Percentiles rank a stretch among this genome's conserved stretches.
Evolutionary conservation across 2,888 invertebrate species (phyloP).

Genomic region (Hypolimnas misippus): DNA sequence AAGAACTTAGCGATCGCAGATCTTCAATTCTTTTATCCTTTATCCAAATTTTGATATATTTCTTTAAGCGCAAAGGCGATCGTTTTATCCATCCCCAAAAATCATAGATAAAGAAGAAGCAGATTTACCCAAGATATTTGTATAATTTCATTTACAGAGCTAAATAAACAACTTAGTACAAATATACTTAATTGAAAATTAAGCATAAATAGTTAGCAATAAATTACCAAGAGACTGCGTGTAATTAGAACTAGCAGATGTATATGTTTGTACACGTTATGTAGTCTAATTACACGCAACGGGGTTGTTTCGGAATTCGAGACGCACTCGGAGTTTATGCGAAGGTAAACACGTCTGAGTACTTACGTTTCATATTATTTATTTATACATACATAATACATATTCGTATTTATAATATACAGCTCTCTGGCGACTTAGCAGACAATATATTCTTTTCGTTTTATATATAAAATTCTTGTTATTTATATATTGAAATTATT

Average conservation of each 20-base stretch:
- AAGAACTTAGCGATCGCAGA: no score
- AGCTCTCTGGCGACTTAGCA: not conserved
- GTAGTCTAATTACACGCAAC: slow-evolving; percentile 35
- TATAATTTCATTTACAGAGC: not conserved
- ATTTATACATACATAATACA: not conserved
- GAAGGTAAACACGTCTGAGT: slow-evolving; percentile 27
- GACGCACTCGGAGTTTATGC: slow-evolving; percentile 34
- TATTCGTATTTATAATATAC: not conserved
- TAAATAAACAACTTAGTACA: not conserved
- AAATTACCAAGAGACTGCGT: slow-evolving; percentile 21
- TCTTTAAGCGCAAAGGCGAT: no score
- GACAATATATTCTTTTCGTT: not conserved
- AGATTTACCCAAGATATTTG: no score
- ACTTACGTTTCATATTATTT: slow-evolving; percentile 1
- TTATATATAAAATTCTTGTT: not conserved
- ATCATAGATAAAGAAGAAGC: no score
- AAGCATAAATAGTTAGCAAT: not conserved
- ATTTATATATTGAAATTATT: no score
- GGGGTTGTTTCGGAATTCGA: slow-evolving; percentile 37
- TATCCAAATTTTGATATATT: no score
- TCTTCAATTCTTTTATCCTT: no score
- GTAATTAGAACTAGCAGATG: slow-evolving; percentile 32
- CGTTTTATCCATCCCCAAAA: no score
- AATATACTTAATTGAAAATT: not conserved
- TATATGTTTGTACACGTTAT: slow-evolving; percentile 20